Evolutionary conservation across 2,797 vertebrate species (phyloP).

Genomic region (Falco biarmicus): DNA sequence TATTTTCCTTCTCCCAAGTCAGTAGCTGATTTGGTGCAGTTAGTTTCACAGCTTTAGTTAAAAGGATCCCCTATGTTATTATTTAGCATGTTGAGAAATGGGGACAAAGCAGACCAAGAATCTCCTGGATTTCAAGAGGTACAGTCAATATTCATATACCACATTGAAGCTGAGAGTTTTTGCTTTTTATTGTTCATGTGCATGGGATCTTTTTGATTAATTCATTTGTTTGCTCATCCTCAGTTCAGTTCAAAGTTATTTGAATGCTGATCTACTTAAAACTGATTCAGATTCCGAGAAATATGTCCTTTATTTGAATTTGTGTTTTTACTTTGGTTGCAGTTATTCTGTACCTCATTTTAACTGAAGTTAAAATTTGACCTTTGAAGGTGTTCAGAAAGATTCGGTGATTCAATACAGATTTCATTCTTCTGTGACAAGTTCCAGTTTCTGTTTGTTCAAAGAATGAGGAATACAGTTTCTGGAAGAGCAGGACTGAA

Average conservation of each 20-base stretch:
- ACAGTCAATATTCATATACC: background rate
- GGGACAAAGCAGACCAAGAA: background rate
- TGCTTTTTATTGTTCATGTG: background rate
- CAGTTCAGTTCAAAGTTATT: background rate
- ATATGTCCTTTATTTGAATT: background rate
- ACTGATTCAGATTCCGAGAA: background rate
- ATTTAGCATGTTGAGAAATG: background rate
- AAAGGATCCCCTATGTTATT: background rate
- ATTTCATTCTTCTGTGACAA: background rate
- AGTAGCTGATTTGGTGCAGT: background rate
- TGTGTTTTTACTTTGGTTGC: background rate
- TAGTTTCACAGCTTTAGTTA: background rate
- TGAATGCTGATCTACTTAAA: background rate
- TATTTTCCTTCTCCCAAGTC: background rate
- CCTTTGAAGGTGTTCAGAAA: background rate
- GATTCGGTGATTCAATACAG: slow-evolving; percentile 6
- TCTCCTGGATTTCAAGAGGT: background rate
- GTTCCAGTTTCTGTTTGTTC: background rate
- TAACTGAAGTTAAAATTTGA: background rate
- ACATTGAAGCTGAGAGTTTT: background rate
- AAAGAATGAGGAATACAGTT: background rate
- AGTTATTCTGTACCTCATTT: background rate
- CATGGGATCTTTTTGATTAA: background rate
- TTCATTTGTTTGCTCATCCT: background rate
- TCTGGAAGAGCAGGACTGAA: background rate